Conservation (phyloP, 2,888 invertebrate genomes). For the Pantelozetes paolii region DNA sequence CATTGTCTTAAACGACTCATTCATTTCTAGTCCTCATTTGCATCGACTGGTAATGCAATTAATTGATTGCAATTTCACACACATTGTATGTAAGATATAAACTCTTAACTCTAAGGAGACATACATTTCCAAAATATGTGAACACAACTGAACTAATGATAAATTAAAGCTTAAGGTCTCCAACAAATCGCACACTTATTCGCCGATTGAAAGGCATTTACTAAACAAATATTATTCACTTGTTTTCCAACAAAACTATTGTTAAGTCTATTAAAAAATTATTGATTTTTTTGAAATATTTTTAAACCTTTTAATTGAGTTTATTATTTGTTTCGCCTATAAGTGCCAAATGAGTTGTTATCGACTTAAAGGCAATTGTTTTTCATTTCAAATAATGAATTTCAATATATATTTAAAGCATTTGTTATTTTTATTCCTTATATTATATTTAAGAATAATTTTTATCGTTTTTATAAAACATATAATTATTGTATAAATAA, state of each 20-base stretch:
- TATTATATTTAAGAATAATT: too few relatives aligned
- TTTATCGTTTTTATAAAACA: too few relatives aligned
- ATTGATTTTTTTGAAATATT: background rate
- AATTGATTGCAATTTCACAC: slow-evolving; percentile 9
- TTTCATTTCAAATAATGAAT: background rate
- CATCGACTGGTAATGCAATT: slow-evolving; percentile 13
- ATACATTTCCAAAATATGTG: background rate
- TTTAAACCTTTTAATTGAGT: slow-evolving; percentile 18
- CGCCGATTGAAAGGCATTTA: slow-evolving; percentile 1
- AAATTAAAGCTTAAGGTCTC: too few relatives aligned
- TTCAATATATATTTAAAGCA: too few relatives aligned
- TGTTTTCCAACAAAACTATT: background rate
- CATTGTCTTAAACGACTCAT: background rate
- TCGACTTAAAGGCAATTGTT: slow-evolving; percentile 15
- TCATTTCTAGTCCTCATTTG: slow-evolving; percentile 9
- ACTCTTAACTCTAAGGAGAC: background rate
- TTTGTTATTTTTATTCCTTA: too few relatives aligned
- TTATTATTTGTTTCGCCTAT: background rate
- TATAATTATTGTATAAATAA: too few relatives aligned
- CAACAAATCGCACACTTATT: slow-evolving; percentile 8
- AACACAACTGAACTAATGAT: too few relatives aligned
- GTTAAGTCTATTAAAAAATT: background rate
- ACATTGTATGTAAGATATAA: background rate
- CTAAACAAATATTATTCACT: slow-evolving; percentile 7
- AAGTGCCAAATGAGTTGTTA: slow-evolving; percentile 26